phyloP scores from a whole-genome alignment of 2,113 vertebrate genomes.

The Onychorhynchus coronatus region DNA sequence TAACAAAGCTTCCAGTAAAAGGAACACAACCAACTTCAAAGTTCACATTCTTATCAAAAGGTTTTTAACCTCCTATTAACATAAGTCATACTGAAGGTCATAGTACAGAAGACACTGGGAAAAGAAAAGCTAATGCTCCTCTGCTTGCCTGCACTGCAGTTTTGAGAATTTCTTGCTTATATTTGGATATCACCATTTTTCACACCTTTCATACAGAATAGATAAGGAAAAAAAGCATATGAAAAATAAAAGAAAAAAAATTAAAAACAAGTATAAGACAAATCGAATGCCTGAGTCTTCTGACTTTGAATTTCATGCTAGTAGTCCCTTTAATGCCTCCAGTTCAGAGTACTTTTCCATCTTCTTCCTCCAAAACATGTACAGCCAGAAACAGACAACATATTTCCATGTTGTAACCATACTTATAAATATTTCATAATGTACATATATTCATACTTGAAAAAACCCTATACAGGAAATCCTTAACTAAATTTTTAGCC shows the following conservation, averaged over 20 bases:
- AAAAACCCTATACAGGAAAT: neutral
- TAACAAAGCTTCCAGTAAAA: conserved; percentile 1
- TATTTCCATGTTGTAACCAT: conserved; percentile 52
- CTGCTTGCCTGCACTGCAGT: neutral
- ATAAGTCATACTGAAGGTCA: neutral
- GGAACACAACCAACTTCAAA: neutral
- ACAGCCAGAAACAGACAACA: conserved; percentile 46
- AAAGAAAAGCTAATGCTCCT: neutral
- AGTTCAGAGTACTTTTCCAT: conserved; percentile 33
- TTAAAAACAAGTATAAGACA: neutral
- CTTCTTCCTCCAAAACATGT: conserved; percentile 26
- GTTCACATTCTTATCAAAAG: neutral
- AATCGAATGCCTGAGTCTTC: neutral
- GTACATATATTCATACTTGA: neutral
- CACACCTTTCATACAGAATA: neutral
- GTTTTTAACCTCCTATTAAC: neutral
- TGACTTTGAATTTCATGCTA: neutral
- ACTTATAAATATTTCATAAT: conserved; percentile 30
- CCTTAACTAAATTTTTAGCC: neutral
- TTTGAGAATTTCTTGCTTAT: neutral
- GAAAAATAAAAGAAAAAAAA: neutral
- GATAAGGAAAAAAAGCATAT: neutral
- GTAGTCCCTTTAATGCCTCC: conserved; percentile 3
- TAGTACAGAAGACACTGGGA: neutral
- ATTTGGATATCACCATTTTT: neutral